Conservation (phyloP, 2,888 invertebrate genomes). For the Ptychoptera albimana region DNA sequence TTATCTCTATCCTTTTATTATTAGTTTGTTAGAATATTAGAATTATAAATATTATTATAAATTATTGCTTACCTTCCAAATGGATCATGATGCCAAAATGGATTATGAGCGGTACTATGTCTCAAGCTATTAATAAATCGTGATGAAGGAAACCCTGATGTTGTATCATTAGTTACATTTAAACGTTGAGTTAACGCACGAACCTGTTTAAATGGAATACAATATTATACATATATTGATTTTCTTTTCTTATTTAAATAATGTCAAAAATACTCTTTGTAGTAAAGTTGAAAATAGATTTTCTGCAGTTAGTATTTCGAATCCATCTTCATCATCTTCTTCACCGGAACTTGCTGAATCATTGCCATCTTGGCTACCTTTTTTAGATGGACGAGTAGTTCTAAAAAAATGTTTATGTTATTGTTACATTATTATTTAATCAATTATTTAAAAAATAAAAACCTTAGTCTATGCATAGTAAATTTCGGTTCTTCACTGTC, state of each 20-base stretch:
- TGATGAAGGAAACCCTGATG: conserved; percentile 44
- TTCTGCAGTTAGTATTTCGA: conserved; percentile 81
- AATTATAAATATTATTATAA: conserved; percentile 1
- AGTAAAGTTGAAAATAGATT: conserved; percentile 76
- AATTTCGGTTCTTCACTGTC: conserved; percentile 39
- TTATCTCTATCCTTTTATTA: too few relatives aligned
- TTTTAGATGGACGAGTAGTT: conserved; percentile 51
- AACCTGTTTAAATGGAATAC: conserved; percentile 36
- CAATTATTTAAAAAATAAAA: conserved; percentile 6
- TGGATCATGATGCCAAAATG: conserved; percentile 29
- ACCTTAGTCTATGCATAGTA: conserved; percentile 50
- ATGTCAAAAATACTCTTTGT: conserved; percentile 46
- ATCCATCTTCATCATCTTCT: conserved; percentile 78
- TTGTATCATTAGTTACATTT: conserved; percentile 62
- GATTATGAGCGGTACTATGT: conserved; percentile 21
- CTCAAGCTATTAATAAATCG: conserved; percentile 38
- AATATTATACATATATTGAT: neutral
- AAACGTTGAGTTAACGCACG: conserved; percentile 70
- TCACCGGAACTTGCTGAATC: conserved; percentile 81
- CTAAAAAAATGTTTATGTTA: conserved; percentile 21
- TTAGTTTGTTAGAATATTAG: neutral
- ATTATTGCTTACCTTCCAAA: conserved; percentile 22
- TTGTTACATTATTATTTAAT: neutral
- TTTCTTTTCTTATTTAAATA: neutral
- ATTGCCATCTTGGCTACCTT: conserved; percentile 40